A percentile compares a stretch with the other conserved stretches of the same genome.
Evolutionary conservation across 2,797 vertebrate genomes (phyloP).

Genomic region (Hoplostethus mediterraneus): DNA sequence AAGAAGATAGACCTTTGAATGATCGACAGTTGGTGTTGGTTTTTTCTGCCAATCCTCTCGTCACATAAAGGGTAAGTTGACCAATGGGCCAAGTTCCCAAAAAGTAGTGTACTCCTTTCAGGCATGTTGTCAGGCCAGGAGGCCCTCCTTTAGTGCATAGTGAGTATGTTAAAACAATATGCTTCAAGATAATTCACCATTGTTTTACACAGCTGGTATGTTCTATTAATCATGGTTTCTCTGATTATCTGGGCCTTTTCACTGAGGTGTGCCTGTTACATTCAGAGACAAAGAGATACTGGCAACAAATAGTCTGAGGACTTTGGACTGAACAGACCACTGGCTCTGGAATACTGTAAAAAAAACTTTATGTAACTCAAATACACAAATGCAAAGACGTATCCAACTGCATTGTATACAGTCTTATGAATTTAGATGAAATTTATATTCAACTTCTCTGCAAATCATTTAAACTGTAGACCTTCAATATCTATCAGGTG

Average conservation of each 20-base stretch:
- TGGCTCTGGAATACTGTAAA: neutral
- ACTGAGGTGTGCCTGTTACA: constrained; percentile 40
- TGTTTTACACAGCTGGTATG: constrained; percentile 1
- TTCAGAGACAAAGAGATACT: constrained; percentile 22
- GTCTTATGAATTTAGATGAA: neutral
- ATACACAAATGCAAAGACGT: neutral
- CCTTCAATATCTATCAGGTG: too few species aligned
- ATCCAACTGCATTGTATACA: neutral
- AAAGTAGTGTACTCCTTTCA: neutral
- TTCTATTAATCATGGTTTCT: constrained; percentile 26
- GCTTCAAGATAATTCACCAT: constrained; percentile 22
- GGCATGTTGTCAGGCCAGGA: constrained; percentile 4
- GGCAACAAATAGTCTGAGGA: constrained; percentile 45
- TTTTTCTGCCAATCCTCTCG: too few species aligned
- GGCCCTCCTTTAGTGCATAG: constrained; percentile 21
- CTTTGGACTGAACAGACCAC: constrained; percentile 59
- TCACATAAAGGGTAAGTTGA: too few species aligned
- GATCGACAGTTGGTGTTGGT: too few species aligned
- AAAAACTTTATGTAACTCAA: neutral
- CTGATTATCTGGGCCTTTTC: constrained; percentile 24
- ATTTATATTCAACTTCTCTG: neutral
- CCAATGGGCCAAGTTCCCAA: too few species aligned
- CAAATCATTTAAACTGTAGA: too few species aligned
- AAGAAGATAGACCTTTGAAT: too few species aligned
- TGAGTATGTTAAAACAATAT: constrained; percentile 14